These are phyloP conservation scores for Tetragnatha montana DNA, from an alignment of 2,888 invertebrate species.

Conservation along the genomic window DNA sequence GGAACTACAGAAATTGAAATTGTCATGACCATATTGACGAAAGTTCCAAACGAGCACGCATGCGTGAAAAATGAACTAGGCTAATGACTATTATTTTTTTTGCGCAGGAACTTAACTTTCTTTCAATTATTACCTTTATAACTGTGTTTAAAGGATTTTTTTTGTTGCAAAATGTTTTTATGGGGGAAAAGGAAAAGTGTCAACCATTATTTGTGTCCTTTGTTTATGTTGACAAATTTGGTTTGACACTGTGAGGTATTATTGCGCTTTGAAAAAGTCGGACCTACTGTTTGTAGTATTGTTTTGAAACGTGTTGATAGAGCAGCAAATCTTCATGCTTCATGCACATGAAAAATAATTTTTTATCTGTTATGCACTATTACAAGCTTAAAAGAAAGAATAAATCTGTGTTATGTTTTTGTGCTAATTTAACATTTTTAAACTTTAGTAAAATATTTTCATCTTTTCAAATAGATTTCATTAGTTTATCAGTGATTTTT, in stretches of 20 bases:
- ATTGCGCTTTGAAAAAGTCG: neutral
- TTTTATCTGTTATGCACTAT: too few species aligned
- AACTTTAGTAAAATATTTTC: too few species aligned
- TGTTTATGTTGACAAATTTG: neutral
- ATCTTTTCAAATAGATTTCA: too few species aligned
- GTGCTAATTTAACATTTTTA: too few species aligned
- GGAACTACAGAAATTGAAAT: neutral
- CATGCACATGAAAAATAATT: too few species aligned
- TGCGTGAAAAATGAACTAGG: slow-evolving; percentile 63
- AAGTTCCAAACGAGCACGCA: slow-evolving; percentile 33
- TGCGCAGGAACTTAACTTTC: slow-evolving; percentile 14
- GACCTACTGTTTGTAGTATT: neutral
- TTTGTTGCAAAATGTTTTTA: neutral
- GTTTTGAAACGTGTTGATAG: neutral
- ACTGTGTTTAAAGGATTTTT: slow-evolving; percentile 11
- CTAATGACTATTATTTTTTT: slow-evolving; percentile 51
- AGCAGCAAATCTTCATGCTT: too few species aligned
- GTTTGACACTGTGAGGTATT: neutral
- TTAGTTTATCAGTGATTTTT: too few species aligned
- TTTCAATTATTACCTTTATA: slow-evolving; percentile 11
- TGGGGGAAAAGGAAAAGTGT: neutral
- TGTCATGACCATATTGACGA: neutral
- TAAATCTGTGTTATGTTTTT: too few species aligned
- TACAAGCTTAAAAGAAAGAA: too few species aligned
- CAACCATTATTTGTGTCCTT: neutral